Evolutionary conservation across 2,113 vertebrate species (phyloP), one percentile per base, ranked within the genome.

Genomic region (Trematomus loennbergii): DNA sequence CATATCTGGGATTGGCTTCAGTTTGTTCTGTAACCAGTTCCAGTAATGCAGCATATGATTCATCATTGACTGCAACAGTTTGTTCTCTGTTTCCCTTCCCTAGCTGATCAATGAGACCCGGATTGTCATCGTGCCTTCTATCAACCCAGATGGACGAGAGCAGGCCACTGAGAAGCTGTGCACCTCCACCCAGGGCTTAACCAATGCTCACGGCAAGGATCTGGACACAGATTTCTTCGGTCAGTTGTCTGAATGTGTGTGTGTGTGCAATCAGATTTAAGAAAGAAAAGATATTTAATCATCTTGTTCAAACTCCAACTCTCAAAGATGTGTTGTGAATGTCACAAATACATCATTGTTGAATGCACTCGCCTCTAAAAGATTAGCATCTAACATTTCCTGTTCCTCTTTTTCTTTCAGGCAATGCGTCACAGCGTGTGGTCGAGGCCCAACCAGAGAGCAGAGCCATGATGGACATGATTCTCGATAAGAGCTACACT

Each of bases 71-170:
- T 66, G 9, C 65, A 63, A 62, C 9, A 72, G 7, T 58, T 84
- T 8, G 0, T 57, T 29, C 2, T 78, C 17, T 16, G 12, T 76
- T 68, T 78, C 12, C 12, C 12, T 48, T 43, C 17, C 12, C 2
- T 8, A 99, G 98, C 92, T 99, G 85, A 95, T 99, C 86, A 96
- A 99, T 84, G 93, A 96, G 78, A 99, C 97, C 0, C 95, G 95
- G 82, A 98, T 99, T 78, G 94, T 99, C 84, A 97, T 99, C 55
- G 96, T 99, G 61, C 98, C 98, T 9, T 97, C 96, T 58, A 94
- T 99, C 84, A 99, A 99, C 84, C 98, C 98, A 0, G 98, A 99
- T 0, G 98, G 98, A 2, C 95, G 97, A 1, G 97, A 98, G 82
- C 72, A 93, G 54, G 97, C 98, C 0, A 93, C 94, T 66, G 97